Evolutionary conservation across 1,140 invertebrate species (phyloP).

Genomic region (Atta texana): DNA sequence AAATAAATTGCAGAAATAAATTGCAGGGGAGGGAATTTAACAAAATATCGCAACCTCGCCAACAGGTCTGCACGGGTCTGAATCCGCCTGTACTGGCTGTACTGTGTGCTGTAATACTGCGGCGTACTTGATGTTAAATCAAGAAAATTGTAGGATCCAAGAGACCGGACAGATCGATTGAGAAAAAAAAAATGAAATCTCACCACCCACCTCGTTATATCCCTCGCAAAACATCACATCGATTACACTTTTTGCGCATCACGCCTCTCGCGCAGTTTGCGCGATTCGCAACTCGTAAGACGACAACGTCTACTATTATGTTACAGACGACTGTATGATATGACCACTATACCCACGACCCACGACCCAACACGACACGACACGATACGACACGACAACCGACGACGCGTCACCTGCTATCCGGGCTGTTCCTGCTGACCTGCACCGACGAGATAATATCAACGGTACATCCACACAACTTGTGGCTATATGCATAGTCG

Average conservation of each 20-base stretch:
- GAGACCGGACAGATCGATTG: neutral
- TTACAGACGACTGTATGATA: neutral
- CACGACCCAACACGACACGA: neutral
- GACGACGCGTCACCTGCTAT: too few species aligned
- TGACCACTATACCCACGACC: neutral
- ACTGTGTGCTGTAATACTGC: neutral
- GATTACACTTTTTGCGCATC: constrained; percentile 76
- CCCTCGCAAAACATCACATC: constrained; percentile 85
- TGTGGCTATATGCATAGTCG: too few species aligned
- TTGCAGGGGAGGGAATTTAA: neutral
- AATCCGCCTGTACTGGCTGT: neutral
- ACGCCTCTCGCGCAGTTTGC: constrained; percentile 50
- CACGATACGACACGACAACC: neutral
- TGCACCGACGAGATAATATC: too few species aligned
- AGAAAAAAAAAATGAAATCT: constrained; percentile 8
- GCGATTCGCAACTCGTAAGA: constrained; percentile 42
- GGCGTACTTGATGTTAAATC: neutral
- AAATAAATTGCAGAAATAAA: neutral
- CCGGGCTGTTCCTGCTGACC: too few species aligned
- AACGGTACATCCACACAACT: too few species aligned
- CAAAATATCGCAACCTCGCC: neutral
- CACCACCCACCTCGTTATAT: constrained; percentile 83
- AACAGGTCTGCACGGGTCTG: too few species aligned
- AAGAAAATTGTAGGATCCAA: constrained; percentile 8
- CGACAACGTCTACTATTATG: constrained; percentile 6